A percentile compares a stretch with the other conserved stretches of the same genome.
phyloP scores from a whole-genome alignment of 2,888 invertebrate species.

The Athalia cordata region DNA sequence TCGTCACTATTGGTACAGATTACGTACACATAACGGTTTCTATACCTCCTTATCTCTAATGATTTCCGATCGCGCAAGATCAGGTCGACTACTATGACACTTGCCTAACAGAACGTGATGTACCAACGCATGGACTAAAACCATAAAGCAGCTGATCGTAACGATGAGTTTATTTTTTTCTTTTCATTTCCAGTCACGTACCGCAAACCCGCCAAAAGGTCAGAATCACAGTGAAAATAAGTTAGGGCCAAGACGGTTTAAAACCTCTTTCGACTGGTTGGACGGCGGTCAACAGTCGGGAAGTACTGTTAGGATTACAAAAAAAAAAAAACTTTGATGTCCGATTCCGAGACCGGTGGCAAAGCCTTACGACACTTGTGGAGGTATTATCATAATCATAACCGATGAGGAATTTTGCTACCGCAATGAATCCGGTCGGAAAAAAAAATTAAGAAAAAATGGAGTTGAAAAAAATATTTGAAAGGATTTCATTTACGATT shows the following conservation, averaged over 20 bases:
- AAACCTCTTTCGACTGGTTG: constrained; percentile 1
- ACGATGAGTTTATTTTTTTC: not conserved
- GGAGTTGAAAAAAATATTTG: too few species aligned
- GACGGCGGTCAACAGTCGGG: constrained; percentile 38
- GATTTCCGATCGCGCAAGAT: too few species aligned
- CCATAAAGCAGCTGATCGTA: constrained; percentile 7
- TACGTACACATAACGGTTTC: too few species aligned
- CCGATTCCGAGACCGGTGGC: not conserved
- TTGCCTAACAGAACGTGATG: too few species aligned
- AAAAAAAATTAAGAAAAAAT: too few species aligned
- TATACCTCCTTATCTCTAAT: too few species aligned
- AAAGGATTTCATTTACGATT: too few species aligned
- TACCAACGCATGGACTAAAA: too few species aligned
- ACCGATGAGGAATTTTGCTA: not conserved
- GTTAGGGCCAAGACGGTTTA: constrained; percentile 13
- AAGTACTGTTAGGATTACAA: constrained; percentile 38
- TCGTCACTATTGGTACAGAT: too few species aligned
- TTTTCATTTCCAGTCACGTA: constrained; percentile 20
- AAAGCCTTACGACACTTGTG: not conserved
- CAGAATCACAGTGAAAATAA: constrained; percentile 26
- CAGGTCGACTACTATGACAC: too few species aligned
- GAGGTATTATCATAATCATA: not conserved
- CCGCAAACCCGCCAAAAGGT: not conserved
- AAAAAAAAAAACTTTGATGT: not conserved
- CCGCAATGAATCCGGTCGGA: not conserved